phyloP scores from a whole-genome alignment of 1,140 invertebrate genomes.

The Pollicipes pollicipes region DNA sequence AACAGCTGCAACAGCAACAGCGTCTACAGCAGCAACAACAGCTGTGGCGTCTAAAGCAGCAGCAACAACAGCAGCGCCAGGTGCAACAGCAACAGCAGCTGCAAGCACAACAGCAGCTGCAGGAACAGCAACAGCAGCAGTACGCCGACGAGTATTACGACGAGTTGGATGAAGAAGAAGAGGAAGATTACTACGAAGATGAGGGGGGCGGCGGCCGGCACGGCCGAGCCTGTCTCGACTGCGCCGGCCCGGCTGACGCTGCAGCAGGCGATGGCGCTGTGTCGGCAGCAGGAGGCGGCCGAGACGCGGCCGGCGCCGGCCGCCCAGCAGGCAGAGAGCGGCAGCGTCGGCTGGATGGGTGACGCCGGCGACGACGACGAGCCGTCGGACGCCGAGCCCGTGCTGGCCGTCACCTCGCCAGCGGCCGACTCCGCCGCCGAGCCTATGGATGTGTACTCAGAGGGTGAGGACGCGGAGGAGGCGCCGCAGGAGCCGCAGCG shows the following conservation, averaged over 20 bases:
- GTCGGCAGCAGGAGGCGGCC: neutral
- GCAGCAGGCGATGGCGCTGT: neutral
- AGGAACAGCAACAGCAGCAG: neutral
- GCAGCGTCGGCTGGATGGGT: neutral
- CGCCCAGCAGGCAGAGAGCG: neutral
- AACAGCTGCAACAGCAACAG: neutral
- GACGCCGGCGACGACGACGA: neutral
- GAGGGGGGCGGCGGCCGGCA: too few species aligned
- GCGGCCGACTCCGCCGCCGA: too few species aligned
- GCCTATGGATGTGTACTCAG: neutral
- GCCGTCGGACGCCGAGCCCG: neutral
- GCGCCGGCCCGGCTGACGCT: neutral
- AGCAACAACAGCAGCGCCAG: neutral
- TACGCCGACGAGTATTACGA: neutral
- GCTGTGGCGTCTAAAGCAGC: neutral
- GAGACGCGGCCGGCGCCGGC: too few species aligned
- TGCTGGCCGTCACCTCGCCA: neutral
- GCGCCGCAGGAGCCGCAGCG: neutral
- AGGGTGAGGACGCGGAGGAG: neutral
- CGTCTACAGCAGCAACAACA: neutral
- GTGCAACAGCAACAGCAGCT: neutral
- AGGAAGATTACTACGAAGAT: neutral
- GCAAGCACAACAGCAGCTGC: too few species aligned
- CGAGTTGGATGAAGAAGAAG: too few species aligned
- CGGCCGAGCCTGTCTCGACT: neutral